Evolutionary conservation across 2,113 vertebrate species (phyloP).

Genomic region (Fulmarus glacialis): DNA sequence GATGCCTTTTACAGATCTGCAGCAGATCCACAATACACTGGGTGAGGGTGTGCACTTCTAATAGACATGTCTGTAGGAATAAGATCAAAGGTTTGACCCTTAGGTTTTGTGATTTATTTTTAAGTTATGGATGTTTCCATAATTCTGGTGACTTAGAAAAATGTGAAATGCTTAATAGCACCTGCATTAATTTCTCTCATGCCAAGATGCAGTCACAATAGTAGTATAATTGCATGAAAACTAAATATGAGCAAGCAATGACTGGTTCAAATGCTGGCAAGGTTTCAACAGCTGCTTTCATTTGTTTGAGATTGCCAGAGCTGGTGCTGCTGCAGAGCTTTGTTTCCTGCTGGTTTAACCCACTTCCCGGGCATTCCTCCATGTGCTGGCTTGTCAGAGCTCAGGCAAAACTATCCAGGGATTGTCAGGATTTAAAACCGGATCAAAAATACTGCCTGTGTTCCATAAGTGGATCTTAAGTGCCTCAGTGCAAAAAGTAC

Average conservation of each 20-base stretch:
- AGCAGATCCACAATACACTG: not conserved
- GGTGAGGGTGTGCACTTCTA: not conserved
- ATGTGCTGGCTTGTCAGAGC: not conserved
- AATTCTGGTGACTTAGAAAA: not conserved
- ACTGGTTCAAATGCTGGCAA: not conserved
- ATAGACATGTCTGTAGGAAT: not conserved
- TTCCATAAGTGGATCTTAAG: not conserved
- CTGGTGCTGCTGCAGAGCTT: not conserved
- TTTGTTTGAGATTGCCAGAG: not conserved
- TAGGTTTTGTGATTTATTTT: not conserved
- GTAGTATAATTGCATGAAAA: not conserved
- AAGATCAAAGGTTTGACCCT: not conserved
- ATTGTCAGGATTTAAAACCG: not conserved
- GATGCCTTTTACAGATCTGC: not conserved
- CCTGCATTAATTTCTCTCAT: not conserved
- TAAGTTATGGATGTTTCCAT: not conserved
- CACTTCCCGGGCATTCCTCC: not conserved
- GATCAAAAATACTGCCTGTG: not conserved
- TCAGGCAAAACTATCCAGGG: not conserved
- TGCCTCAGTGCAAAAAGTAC: not conserved
- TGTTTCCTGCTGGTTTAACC: not conserved
- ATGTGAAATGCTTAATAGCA: not conserved
- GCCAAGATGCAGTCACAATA: not conserved
- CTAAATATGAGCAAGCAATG: not conserved
- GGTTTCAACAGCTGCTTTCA: not conserved